Percentiles rank a stretch among this genome's conserved stretches.
Evolutionary conservation across 1,140 invertebrate genomes (phyloP).

Genomic region (Hyles vespertilio): DNA sequence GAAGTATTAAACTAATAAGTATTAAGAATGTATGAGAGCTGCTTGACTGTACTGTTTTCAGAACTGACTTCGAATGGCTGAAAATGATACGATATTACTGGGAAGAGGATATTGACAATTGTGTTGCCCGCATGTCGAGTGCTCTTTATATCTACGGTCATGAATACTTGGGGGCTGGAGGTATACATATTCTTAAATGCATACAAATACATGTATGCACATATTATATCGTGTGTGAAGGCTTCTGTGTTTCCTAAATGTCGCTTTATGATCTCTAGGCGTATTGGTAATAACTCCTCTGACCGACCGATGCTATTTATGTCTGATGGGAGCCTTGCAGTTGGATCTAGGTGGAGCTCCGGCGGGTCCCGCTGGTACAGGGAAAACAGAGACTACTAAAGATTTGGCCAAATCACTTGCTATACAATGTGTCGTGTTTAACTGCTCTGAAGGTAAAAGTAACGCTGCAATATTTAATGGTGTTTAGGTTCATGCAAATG

Average conservation of each 20-base stretch:
- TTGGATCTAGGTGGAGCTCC: slow-evolving; percentile 90
- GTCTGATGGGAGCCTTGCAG: slow-evolving; percentile 91
- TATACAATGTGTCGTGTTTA: slow-evolving; percentile 93
- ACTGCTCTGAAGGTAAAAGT: slow-evolving; percentile 87
- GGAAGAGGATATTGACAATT: slow-evolving; percentile 85
- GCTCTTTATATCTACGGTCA: slow-evolving; percentile 91
- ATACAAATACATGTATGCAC: no score
- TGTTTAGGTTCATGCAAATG: not conserved
- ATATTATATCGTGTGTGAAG: no score
- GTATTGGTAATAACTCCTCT: slow-evolving; percentile 90
- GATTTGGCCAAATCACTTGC: slow-evolving; percentile 93
- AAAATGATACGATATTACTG: slow-evolving; percentile 95
- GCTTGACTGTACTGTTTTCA: slow-evolving; percentile 32
- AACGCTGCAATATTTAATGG: not conserved
- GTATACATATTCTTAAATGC: slow-evolving; percentile 40
- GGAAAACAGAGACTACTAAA: slow-evolving; percentile 97
- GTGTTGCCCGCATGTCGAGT: slow-evolving; percentile 86
- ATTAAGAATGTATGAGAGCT: no score
- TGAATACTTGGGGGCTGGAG: slow-evolving; percentile 92
- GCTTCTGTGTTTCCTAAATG: no score
- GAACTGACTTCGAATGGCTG: slow-evolving; percentile 90
- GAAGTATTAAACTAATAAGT: not conserved
- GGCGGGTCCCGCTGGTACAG: slow-evolving; percentile 93
- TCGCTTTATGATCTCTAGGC: slow-evolving; percentile 51
- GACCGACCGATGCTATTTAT: slow-evolving; percentile 92